Evolutionary conservation across 2,888 invertebrate species (phyloP).

Genomic region (Phytoseiulus persimilis): DNA sequence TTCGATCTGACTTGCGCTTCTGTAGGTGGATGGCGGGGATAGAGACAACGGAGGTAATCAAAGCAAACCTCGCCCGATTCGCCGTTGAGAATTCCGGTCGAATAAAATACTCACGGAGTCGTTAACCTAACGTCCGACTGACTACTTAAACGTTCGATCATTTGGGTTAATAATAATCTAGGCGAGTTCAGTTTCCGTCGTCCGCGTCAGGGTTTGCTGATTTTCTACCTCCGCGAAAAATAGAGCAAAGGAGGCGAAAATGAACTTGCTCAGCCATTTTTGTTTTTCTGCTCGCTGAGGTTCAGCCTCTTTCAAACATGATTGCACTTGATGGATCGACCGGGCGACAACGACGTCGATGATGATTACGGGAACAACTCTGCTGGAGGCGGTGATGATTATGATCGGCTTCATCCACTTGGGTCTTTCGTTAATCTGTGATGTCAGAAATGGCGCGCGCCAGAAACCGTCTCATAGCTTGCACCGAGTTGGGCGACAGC

Average conservation of each 20-base stretch:
- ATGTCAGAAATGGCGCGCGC: background rate
- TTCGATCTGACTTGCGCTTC: too few species aligned
- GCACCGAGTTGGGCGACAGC: too few species aligned
- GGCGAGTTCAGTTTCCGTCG: background rate
- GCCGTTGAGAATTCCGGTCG: too few species aligned
- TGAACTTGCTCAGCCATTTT: background rate
- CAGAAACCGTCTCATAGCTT: background rate
- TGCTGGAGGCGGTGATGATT: background rate
- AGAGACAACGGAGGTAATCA: too few species aligned
- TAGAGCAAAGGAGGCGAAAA: background rate
- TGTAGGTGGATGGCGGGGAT: too few species aligned
- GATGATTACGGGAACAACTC: background rate
- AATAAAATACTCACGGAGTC: background rate
- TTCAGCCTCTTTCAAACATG: background rate
- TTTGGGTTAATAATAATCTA: background rate
- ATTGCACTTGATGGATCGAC: background rate
- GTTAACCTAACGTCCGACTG: background rate
- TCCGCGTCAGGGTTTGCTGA: background rate
- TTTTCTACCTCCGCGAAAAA: background rate
- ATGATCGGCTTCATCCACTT: background rate
- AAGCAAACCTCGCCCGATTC: too few species aligned
- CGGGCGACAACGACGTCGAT: background rate
- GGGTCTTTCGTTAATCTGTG: background rate
- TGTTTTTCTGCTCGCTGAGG: background rate
- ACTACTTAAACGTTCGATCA: background rate